Conservation (phyloP, 2,113 vertebrate genomes). For the Psophia crepitans region DNA sequence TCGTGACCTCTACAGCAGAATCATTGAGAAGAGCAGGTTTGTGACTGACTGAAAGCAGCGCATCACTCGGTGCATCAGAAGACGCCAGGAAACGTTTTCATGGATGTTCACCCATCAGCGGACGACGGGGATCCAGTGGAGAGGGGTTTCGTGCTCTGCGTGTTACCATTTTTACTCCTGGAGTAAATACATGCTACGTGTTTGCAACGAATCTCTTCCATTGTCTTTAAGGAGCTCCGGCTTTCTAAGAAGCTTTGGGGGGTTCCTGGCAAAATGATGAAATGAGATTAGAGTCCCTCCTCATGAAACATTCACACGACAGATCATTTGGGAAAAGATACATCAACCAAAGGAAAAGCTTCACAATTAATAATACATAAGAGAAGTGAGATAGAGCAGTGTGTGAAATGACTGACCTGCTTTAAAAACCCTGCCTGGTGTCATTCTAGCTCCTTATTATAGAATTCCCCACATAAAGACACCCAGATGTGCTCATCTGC, state of each 20-base stretch:
- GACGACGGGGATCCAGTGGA: rapidly evolving
- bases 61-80: background rate
- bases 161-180: background rate
- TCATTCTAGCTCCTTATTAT: background rate
- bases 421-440: conserved; percentile 6
- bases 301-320: conserved; percentile 21
- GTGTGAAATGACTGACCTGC: conserved; percentile 10
- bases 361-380: conserved; percentile 33
- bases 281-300: conserved; percentile 8
- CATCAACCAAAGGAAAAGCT: conserved; percentile 30
- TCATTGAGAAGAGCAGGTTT: background rate
- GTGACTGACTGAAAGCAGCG: background rate
- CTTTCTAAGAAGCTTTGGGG: conserved; percentile 39
- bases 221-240: background rate
- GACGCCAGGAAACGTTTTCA: background rate
- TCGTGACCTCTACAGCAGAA: background rate
- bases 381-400: background rate
- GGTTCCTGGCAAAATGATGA: background rate
- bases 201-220: background rate
- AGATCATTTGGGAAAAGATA: conserved; percentile 1
- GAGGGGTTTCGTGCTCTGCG: rapidly evolving
- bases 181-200: background rate
- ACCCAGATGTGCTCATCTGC: background rate
- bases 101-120: background rate
- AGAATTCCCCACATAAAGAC: background rate